Evolutionary conservation across 1,140 invertebrate species (phyloP).

Genomic region (Thaumetopoea pityocampa): DNA sequence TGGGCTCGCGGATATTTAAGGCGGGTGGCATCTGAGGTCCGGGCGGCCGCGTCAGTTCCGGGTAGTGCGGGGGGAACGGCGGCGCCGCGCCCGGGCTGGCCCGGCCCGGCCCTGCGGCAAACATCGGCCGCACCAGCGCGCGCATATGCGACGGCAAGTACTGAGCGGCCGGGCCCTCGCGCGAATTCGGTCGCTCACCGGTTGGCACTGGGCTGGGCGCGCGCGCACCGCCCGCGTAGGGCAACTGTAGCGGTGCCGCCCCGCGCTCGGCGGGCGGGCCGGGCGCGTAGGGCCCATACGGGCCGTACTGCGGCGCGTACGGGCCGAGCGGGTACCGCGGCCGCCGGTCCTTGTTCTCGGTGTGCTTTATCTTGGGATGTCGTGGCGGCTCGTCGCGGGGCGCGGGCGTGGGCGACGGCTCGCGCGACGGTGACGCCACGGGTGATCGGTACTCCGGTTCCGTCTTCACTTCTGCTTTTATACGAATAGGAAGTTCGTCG

Average conservation of each 20-base stretch:
- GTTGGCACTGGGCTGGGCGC: slow-evolving; percentile 42
- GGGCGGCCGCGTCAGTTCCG: slow-evolving; percentile 36
- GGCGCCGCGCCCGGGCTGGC: slow-evolving; percentile 46
- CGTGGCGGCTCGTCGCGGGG: slow-evolving; percentile 35
- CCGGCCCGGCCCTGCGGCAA: not conserved
- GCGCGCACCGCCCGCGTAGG: slow-evolving; percentile 2
- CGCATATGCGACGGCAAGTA: slow-evolving; percentile 27
- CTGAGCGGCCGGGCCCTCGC: slow-evolving; percentile 18
- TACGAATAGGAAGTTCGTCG: slow-evolving; percentile 37
- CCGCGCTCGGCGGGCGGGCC: slow-evolving; percentile 42
- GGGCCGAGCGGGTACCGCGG: slow-evolving; percentile 62
- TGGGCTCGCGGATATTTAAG: too few species aligned
- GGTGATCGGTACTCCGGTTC: slow-evolving; percentile 55
- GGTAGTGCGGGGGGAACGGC: slow-evolving; percentile 58
- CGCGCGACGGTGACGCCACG: slow-evolving; percentile 32
- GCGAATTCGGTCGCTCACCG: slow-evolving; percentile 10
- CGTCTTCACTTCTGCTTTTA: slow-evolving; percentile 60
- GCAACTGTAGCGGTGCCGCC: slow-evolving; percentile 25
- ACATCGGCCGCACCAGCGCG: slow-evolving; percentile 15
- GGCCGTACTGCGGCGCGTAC: slow-evolving; percentile 66
- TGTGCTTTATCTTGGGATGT: slow-evolving; percentile 62
- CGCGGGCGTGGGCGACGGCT: slow-evolving; percentile 34
- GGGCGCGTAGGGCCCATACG: slow-evolving; percentile 64
- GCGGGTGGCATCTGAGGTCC: slow-evolving; percentile 17
- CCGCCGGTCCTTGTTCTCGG: slow-evolving; percentile 54